A percentile compares a stretch with the other conserved stretches of the same genome.
These are phyloP conservation scores for Porites lobata DNA, from an alignment of 92 coral and sea anemone genomes.

Conservation along the genomic window DNA sequence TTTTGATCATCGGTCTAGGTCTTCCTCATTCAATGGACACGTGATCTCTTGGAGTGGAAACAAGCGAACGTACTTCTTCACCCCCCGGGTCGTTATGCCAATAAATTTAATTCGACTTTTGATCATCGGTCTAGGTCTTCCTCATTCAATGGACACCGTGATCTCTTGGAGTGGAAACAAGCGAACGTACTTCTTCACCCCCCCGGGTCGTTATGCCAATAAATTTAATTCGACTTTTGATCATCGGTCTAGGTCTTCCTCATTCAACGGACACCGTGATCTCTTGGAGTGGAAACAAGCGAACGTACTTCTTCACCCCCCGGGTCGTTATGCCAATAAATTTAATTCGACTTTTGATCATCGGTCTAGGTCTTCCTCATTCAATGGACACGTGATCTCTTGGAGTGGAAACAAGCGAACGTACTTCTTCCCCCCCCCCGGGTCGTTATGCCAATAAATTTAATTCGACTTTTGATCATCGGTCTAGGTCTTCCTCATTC, in stretches of 20 bases:
- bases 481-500: slow-evolving; percentile 52
- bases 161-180: slow-evolving; percentile 87
- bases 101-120: too few species aligned
- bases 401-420: slow-evolving; percentile 87
- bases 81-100: too few species aligned
- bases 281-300: slow-evolving; percentile 84
- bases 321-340: too few species aligned
- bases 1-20: slow-evolving; percentile 12
- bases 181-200: slow-evolving; percentile 54
- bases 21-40: slow-evolving; percentile 75
- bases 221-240: too few species aligned
- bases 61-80: slow-evolving; percentile 72
- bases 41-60: slow-evolving; percentile 89
- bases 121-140: slow-evolving; percentile 37
- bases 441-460: too few species aligned
- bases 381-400: slow-evolving; percentile 83
- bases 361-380: slow-evolving; percentile 47
- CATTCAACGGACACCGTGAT: slow-evolving; percentile 80
- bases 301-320: slow-evolving; percentile 51
- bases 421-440: too few species aligned
- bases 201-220: too few species aligned
- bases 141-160: slow-evolving; percentile 75
- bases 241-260: slow-evolving; percentile 40
- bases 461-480: neutral
- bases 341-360: neutral